These are phyloP conservation scores for Zaprionus camerounensis DNA, from an alignment of 1,140 invertebrate genomes.

Conservation along the genomic window DNA sequence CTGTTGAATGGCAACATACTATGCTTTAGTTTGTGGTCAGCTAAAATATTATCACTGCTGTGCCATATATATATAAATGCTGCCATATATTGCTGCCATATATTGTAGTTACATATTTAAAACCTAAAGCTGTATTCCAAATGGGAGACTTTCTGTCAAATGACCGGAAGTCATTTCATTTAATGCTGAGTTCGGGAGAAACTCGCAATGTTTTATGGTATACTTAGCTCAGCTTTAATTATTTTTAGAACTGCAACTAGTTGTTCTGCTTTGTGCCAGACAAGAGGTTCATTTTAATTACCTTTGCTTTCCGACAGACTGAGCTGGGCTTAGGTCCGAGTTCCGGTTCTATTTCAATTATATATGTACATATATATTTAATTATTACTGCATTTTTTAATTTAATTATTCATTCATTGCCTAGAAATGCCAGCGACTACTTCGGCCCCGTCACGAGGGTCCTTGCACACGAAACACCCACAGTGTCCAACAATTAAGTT, in stretches of 20 bases:
- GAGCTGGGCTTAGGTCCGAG: not conserved
- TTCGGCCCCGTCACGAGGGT: not conserved
- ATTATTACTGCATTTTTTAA: not conserved
- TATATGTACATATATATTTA: slow-evolving; percentile 1
- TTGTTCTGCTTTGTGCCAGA: not conserved
- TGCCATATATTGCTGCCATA: not conserved
- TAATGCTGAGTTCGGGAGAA: too few species aligned
- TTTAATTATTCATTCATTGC: slow-evolving; percentile 11
- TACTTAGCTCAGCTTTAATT: not conserved
- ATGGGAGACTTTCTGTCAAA: too few species aligned
- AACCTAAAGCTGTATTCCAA: too few species aligned
- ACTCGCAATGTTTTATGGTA: not conserved
- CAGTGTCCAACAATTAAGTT: slow-evolving; percentile 19
- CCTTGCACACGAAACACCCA: not conserved
- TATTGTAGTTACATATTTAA: not conserved
- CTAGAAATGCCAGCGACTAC: not conserved
- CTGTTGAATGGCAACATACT: too few species aligned
- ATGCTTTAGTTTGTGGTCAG: too few species aligned
- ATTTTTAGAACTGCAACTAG: not conserved
- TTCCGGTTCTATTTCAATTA: not conserved
- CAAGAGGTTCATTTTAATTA: not conserved
- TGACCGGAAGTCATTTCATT: too few species aligned
- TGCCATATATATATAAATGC: too few species aligned
- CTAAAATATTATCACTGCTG: too few species aligned
- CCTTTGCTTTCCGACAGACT: not conserved